phyloP scores from a whole-genome alignment of 1,140 invertebrate genomes.

The Drosophila sp. region DNA sequence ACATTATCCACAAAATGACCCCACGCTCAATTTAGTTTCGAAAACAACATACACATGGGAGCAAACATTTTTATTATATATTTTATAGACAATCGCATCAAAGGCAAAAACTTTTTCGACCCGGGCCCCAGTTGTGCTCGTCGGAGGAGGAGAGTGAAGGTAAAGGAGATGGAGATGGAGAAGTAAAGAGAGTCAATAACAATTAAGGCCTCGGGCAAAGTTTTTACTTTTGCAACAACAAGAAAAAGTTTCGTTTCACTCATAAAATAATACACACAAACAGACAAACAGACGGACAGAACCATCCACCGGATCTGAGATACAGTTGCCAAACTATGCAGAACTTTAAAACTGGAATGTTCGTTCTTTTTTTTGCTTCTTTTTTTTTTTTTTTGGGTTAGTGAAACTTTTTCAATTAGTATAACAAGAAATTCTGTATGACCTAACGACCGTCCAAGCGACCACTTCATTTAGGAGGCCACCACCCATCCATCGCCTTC shows the following conservation, averaged over 20 bases:
- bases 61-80: constrained; percentile 47
- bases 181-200: constrained; percentile 69
- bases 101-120: constrained; percentile 31
- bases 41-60: constrained; percentile 41
- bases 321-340: constrained; percentile 45
- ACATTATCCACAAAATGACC: constrained; percentile 48
- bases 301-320: constrained; percentile 16
- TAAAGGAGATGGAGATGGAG: not conserved
- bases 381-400: constrained; percentile 12
- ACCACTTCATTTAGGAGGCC: constrained; percentile 43
- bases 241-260: constrained; percentile 27
- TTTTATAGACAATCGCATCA: constrained; percentile 47
- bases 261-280: not conserved
- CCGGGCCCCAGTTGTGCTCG: not conserved
- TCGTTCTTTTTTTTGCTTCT: not conserved
- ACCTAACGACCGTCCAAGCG: constrained; percentile 2
- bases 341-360: constrained; percentile 58
- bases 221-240: constrained; percentile 45
- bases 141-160: too few species aligned
- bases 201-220: constrained; percentile 67
- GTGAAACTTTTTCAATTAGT: constrained; percentile 77
- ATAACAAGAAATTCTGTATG: constrained; percentile 66
- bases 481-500: too few species aligned
- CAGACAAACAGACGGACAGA: not conserved
- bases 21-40: constrained; percentile 55